A percentile compares a stretch with the other conserved stretches of the same genome.
Evolutionary conservation across 2,797 vertebrate genomes (phyloP).

Genomic region (Liparis tanakae): DNA sequence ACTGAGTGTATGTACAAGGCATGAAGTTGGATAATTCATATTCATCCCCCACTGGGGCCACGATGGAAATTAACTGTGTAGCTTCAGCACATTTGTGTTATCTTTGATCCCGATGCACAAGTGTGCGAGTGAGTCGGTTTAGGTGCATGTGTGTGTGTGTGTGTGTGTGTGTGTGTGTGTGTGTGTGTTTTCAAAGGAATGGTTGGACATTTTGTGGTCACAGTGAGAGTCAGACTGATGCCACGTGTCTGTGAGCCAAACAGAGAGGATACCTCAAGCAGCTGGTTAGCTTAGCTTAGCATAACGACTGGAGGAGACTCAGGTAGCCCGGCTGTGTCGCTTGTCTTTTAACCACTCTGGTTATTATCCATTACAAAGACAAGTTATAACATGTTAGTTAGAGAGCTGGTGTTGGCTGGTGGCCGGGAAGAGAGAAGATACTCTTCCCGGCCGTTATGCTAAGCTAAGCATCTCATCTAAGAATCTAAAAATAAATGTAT

Average conservation of each 20-base stretch:
- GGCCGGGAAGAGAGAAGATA: no score
- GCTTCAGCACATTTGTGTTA: background rate
- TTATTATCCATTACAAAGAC: background rate
- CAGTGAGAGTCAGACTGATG: background rate
- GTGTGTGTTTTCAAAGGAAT: background rate
- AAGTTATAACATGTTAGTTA: background rate
- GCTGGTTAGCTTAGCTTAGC: constrained; percentile 4
- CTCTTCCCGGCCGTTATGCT: background rate
- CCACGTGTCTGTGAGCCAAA: background rate
- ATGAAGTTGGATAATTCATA: constrained; percentile 40
- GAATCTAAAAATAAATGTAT: background rate
- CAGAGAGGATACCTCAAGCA: background rate
- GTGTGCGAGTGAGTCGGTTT: background rate
- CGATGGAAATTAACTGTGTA: constrained; percentile 1
- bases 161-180: no score
- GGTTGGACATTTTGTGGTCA: background rate
- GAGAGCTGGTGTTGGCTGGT: background rate
- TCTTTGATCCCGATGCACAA: background rate
- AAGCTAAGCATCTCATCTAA: background rate
- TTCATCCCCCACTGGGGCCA: constrained; percentile 14
- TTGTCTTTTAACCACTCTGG: background rate
- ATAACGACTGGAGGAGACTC: background rate
- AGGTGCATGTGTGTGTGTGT: background rate
- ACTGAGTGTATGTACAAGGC: background rate
- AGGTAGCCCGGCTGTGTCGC: background rate